Conservation (phyloP, 1,140 invertebrate genomes). For the Manduca sexta region DNA sequence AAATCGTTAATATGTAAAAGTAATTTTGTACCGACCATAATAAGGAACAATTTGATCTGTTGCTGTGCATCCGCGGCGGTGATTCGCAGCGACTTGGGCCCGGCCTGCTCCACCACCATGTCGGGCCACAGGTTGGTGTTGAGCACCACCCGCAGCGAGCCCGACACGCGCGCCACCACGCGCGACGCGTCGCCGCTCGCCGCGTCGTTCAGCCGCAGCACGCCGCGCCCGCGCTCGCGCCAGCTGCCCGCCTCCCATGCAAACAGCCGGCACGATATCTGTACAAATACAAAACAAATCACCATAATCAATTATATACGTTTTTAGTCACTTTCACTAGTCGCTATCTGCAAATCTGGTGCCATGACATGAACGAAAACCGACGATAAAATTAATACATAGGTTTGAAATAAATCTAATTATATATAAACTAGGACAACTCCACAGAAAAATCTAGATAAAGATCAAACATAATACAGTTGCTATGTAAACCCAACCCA, state of each 20-base stretch:
- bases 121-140: constrained; percentile 96
- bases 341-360: neutral
- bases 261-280: constrained; percentile 93
- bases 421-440: no score
- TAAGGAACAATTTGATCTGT: constrained; percentile 89
- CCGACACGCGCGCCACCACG: constrained; percentile 89
- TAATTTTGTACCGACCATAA: constrained; percentile 75
- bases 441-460: no score
- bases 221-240: constrained; percentile 92
- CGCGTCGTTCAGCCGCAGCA: constrained; percentile 89
- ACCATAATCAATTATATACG: neutral
- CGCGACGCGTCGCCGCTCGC: constrained; percentile 78
- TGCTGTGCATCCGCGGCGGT: constrained; percentile 91
- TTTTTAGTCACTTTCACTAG: neutral
- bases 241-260: constrained; percentile 89
- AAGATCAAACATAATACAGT: no score
- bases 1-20: no score
- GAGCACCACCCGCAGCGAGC: constrained; percentile 90
- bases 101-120: constrained; percentile 92
- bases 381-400: no score
- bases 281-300: constrained; percentile 23
- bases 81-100: constrained; percentile 88
- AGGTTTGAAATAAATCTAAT: no score
- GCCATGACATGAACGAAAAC: no score
- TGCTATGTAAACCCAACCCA: no score